Conservation (phyloP, 1,140 invertebrate species). For the Cardiocondyla obscurior region DNA sequence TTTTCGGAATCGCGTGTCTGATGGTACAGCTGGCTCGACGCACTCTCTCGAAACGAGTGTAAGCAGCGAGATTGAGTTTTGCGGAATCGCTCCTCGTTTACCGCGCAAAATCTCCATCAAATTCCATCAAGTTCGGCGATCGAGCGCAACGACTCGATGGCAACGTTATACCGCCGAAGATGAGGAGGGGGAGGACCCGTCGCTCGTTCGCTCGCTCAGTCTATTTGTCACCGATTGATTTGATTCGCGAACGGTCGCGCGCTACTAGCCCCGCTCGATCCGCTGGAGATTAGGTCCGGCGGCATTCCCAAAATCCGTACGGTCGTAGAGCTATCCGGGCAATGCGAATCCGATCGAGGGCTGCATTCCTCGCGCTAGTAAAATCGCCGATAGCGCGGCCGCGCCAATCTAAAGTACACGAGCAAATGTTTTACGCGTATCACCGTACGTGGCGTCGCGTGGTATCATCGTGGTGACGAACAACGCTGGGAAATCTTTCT, state of each 20-base stretch:
- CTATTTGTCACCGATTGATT: slow-evolving; percentile 54
- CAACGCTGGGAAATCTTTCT: neutral
- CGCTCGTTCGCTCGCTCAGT: slow-evolving; percentile 14
- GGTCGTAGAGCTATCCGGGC: slow-evolving; percentile 59
- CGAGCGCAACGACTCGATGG: slow-evolving; percentile 40
- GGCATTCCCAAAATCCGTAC: slow-evolving; percentile 65
- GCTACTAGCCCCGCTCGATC: slow-evolving; percentile 64
- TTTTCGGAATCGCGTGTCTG: slow-evolving; percentile 35
- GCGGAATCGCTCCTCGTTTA: slow-evolving; percentile 53
- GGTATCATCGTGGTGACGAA: neutral
- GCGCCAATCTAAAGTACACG: slow-evolving; percentile 68
- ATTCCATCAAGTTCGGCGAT: slow-evolving; percentile 49
- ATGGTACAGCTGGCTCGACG: slow-evolving; percentile 6
- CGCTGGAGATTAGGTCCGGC: slow-evolving; percentile 67
- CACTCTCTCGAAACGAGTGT: slow-evolving; percentile 43
- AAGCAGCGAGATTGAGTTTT: slow-evolving; percentile 56
- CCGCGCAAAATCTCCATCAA: slow-evolving; percentile 54
- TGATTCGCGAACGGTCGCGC: slow-evolving; percentile 26
- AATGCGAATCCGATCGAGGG: slow-evolving; percentile 50
- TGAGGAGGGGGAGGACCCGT: slow-evolving; percentile 15
- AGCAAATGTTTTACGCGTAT: slow-evolving; percentile 72
- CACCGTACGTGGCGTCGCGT: slow-evolving; percentile 65
- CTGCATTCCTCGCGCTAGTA: slow-evolving; percentile 63
- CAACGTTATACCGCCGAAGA: slow-evolving; percentile 32
- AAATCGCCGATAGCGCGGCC: slow-evolving; percentile 72